phyloP scores from a whole-genome alignment of 2,113 vertebrate species.

The Scomber japonicus region DNA sequence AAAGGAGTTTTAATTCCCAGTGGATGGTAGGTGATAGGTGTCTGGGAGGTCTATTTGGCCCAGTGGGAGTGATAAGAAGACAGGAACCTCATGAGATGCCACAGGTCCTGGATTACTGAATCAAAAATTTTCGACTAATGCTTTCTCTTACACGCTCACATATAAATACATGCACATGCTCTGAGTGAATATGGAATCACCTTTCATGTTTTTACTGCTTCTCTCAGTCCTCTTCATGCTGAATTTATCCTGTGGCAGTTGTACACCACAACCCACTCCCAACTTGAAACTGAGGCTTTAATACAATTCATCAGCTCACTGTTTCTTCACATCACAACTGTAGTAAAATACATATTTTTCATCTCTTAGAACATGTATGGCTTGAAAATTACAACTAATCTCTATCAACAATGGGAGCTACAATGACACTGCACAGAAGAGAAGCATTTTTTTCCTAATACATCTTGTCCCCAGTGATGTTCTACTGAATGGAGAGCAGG shows the following conservation, averaged over 20 bases:
- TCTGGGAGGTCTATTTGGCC: slow-evolving; percentile 8
- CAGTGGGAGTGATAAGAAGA: slow-evolving; percentile 10
- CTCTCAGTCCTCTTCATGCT: slow-evolving; percentile 8
- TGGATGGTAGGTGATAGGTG: slow-evolving; percentile 25
- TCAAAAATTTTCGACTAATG: slow-evolving; percentile 30
- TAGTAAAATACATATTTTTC: background rate
- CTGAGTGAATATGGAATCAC: slow-evolving; percentile 4
- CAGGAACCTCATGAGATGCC: slow-evolving; percentile 33
- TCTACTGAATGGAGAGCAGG: slow-evolving; percentile 43
- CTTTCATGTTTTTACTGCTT: background rate
- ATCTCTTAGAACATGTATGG: slow-evolving; percentile 7
- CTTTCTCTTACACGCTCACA: slow-evolving; percentile 18
- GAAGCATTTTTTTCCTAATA: background rate
- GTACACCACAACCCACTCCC: background rate
- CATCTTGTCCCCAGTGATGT: slow-evolving; percentile 43
- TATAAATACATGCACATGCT: slow-evolving; percentile 8
- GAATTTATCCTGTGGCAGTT: slow-evolving; percentile 35
- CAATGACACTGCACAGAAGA: slow-evolving; percentile 8
- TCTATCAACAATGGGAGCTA: slow-evolving; percentile 9
- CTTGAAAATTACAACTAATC: background rate
- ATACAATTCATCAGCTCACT: slow-evolving; percentile 18
- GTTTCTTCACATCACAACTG: background rate
- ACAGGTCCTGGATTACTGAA: slow-evolving; percentile 50
- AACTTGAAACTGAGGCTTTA: slow-evolving; percentile 24
- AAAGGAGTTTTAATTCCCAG: slow-evolving; percentile 27